These are phyloP conservation scores for Cercopithecus mitis DNA, from an alignment of 2,797 vertebrate genomes.

Conservation along the genomic window DNA sequence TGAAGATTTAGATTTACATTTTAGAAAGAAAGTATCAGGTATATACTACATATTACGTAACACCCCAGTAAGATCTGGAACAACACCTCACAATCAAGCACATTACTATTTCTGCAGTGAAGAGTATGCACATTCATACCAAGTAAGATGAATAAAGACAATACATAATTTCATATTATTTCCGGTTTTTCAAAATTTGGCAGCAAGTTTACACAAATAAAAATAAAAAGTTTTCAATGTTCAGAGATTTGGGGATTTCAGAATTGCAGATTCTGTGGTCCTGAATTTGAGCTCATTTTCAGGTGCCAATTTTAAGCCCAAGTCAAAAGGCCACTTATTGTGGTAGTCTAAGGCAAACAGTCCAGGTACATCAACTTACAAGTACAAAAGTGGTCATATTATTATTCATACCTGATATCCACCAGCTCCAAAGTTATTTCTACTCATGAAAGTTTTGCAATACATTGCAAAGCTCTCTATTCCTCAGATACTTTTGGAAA, in stretches of 20 bases:
- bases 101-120: neutral
- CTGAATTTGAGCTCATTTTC: neutral
- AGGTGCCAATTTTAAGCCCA: neutral
- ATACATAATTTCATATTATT: neutral
- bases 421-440: neutral
- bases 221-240: neutral
- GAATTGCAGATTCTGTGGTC: neutral
- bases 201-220: neutral
- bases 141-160: neutral
- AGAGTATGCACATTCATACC: neutral
- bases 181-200: neutral
- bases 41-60: neutral
- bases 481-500: neutral
- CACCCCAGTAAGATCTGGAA: neutral
- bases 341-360: neutral
- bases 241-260: neutral
- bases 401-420: neutral
- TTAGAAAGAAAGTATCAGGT: conserved; percentile 19
- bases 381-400: neutral
- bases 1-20: neutral
- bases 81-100: neutral
- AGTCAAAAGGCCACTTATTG: neutral
- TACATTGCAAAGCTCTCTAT: neutral
- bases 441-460: neutral
- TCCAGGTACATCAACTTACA: neutral